These are phyloP conservation scores for Melolontha melolontha DNA, from an alignment of 2,888 invertebrate species.

Conservation along the genomic window DNA sequence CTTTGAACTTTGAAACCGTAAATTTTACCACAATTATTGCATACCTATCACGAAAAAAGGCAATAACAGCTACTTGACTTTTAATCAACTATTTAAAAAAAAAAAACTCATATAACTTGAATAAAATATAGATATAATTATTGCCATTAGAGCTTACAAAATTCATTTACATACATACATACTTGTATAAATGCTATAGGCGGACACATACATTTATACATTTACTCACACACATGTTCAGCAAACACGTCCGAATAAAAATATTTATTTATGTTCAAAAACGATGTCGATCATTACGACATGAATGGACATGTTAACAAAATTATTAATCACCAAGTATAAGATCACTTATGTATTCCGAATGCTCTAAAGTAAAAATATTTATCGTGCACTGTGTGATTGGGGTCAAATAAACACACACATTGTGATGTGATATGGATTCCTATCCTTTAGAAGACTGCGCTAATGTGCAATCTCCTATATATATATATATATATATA, in stretches of 20 bases:
- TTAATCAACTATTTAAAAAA: constrained; percentile 16
- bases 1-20: constrained; percentile 22
- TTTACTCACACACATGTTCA: neutral
- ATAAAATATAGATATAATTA: constrained; percentile 4
- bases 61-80: constrained; percentile 18
- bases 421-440: constrained; percentile 11
- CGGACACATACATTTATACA: constrained; percentile 1
- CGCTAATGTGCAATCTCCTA: constrained; percentile 22
- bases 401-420: constrained; percentile 38
- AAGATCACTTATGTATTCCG: constrained; percentile 4
- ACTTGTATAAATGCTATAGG: neutral
- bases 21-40: constrained; percentile 10
- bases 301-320: constrained; percentile 34
- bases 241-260: constrained; percentile 13
- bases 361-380: constrained; percentile 22
- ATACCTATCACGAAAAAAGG: constrained; percentile 14
- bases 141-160: constrained; percentile 8
- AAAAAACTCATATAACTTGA: constrained; percentile 3
- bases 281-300: constrained; percentile 25
- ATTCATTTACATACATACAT: neutral
- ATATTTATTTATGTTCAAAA: constrained; percentile 28
- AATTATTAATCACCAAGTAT: constrained; percentile 29
- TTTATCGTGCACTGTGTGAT: constrained; percentile 39
- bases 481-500: no score
- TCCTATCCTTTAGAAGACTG: constrained; percentile 9